phyloP scores from a whole-genome alignment of 2,113 vertebrate species.

The Lipotes vexillifer region DNA sequence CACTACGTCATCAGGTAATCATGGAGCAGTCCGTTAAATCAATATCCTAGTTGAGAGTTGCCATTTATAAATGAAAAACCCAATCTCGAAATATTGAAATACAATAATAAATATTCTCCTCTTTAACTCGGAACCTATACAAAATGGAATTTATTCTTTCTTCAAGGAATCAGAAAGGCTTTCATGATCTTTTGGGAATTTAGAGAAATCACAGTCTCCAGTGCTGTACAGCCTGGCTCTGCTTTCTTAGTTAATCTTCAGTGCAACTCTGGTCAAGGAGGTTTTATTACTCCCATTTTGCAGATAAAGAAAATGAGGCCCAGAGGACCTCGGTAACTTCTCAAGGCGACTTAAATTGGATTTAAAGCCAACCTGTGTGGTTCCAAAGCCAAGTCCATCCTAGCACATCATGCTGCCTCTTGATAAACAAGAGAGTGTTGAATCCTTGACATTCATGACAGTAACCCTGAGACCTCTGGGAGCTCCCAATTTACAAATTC shows the following conservation, averaged over 20 bases:
- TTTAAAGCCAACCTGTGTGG: background rate
- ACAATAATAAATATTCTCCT: background rate
- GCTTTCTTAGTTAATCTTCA: background rate
- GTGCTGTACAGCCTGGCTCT: accelerated
- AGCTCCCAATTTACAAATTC: conserved; percentile 47
- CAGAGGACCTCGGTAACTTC: background rate
- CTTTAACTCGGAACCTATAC: background rate
- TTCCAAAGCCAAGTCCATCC: background rate
- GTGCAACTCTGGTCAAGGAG: too few species aligned
- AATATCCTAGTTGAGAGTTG: background rate
- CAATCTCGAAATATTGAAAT: background rate
- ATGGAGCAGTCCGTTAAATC: background rate
- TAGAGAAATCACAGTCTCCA: background rate
- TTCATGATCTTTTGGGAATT: background rate
- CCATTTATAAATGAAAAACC: background rate
- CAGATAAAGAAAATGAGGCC: conserved; percentile 31
- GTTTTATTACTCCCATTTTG: background rate
- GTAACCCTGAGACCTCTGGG: background rate
- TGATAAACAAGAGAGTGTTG: background rate
- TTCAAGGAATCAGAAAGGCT: background rate
- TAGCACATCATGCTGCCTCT: background rate
- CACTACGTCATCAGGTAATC: background rate
- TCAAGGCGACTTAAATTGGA: background rate
- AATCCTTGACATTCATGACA: conserved; percentile 22
- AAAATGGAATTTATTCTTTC: background rate